Evolutionary conservation across 2,888 invertebrate genomes (phyloP).

Genomic region (Andricus curvator): DNA sequence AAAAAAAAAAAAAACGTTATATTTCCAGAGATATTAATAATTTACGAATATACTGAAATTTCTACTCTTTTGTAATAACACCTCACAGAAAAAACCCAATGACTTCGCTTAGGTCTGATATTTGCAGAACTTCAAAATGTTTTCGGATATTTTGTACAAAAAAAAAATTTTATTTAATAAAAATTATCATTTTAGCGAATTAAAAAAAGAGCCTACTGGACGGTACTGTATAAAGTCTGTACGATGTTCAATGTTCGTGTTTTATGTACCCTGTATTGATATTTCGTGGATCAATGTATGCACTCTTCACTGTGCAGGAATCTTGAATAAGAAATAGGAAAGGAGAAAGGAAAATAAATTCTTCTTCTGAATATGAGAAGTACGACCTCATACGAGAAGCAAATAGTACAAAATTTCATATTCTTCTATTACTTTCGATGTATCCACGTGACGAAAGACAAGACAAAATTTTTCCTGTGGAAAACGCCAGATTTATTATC

Average conservation of each 20-base stretch:
- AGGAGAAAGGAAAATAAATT: not conserved
- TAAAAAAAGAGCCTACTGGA: no score
- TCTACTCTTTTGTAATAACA: no score
- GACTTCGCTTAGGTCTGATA: no score
- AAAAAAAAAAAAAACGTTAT: no score
- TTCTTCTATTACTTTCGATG: conserved; percentile 1
- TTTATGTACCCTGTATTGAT: not conserved
- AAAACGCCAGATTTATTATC: conserved; percentile 6
- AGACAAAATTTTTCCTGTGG: not conserved
- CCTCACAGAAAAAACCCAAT: no score
- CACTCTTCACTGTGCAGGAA: not conserved
- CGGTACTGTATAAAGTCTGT: not conserved
- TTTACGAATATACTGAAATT: no score
- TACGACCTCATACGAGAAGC: not conserved
- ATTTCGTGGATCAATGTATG: not conserved
- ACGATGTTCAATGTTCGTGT: not conserved
- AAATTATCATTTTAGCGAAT: no score
- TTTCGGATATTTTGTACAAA: no score
- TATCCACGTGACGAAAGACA: not conserved
- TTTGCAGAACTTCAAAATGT: no score
- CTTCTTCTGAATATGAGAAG: not conserved
- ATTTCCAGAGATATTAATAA: no score
- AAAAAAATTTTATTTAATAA: no score
- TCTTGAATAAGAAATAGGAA: not conserved
- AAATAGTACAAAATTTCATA: not conserved